Evolutionary conservation across 2,888 invertebrate genomes (phyloP), one percentile per base, ranked within the genome.

Genomic region (Caradrina kadenii): DNA sequence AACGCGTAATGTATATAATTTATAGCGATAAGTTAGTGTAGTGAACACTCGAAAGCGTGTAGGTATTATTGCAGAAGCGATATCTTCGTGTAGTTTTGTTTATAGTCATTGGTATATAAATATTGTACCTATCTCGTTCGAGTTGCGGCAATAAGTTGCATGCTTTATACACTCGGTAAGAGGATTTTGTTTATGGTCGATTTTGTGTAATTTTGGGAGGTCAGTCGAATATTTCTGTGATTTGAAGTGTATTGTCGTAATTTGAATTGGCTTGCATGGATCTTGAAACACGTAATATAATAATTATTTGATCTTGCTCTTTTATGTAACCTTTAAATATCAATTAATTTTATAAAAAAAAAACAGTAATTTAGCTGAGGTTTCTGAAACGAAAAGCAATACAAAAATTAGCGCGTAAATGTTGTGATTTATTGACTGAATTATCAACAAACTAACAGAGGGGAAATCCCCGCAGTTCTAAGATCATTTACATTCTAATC

Each of bases 1-100:
- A 82, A 79, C 88, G 87, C 82, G 76, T 87, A 80, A 83, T 88
- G 90, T 90, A 90, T 87, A 90, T 90, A 89, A 81, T 81, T 84
- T 85, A 79, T 82, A 84, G 71, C 10, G 42, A 63, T 88, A 85
- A 87, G 86, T 69, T 82, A 82, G 72, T 63, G 71, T 86, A 87
- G 85, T 81, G 68, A 72, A 78, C 76, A 76, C 76, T 62, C 77
- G 75, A 64, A 64, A 60, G 69, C 71, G 82, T 79, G 80, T 86
- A 77, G 78, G 75, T 80, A 78, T 79, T 82, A 82, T 76, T 73
- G 81, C 78, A 52, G 73, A 35, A 69, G 80, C 73, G 76, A 82
- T 78, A 64, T 66, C 26, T 66, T 72, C 62, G 70, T 73, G 68
- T 80, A 81, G 64, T 64, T 82, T 74, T 71, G 72, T 75, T 83